A percentile compares a stretch with the other conserved stretches of the same genome.
phyloP scores from a whole-genome alignment of 2,113 vertebrate genomes.

The Galbula dea region DNA sequence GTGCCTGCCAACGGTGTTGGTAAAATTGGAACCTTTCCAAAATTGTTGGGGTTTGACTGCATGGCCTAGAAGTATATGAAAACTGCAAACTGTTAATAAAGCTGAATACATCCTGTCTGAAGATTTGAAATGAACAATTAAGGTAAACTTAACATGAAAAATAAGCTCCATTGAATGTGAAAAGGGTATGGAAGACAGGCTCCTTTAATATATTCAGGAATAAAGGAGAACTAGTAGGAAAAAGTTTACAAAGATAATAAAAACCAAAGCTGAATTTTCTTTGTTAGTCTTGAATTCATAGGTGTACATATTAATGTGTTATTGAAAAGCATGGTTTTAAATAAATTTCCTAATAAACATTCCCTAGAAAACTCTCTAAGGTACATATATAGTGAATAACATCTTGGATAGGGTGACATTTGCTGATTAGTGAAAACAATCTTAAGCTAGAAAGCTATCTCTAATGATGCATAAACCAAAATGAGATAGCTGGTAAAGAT shows the following conservation, averaged over 20 bases:
- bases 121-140: neutral
- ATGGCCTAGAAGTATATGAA: neutral
- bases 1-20: neutral
- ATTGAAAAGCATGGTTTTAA: neutral
- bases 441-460: neutral
- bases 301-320: neutral
- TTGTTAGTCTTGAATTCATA: neutral
- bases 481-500: neutral
- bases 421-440: neutral
- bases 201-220: neutral
- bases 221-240: neutral
- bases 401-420: neutral
- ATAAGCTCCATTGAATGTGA: neutral
- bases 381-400: neutral
- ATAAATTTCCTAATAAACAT: neutral
- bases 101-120: neutral
- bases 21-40: neutral
- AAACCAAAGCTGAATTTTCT: neutral
- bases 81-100: neutral
- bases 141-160: neutral
- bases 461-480: neutral
- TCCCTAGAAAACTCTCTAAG: neutral
- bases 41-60: fast-evolving
- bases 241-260: neutral
- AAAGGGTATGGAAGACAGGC: neutral